Evolutionary conservation across 2,888 invertebrate species (phyloP).

Genomic region (Chloroclystis v-ata): DNA sequence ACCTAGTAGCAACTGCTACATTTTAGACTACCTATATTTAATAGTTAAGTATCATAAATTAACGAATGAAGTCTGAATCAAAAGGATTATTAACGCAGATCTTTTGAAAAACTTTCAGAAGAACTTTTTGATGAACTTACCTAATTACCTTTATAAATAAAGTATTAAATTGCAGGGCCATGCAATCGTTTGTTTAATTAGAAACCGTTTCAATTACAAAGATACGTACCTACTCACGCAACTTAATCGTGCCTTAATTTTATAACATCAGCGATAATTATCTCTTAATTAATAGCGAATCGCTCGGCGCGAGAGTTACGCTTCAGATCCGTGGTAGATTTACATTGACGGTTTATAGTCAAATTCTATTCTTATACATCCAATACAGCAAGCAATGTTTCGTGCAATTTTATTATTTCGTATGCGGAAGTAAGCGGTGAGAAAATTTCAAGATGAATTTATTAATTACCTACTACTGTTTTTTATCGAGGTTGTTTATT

Average conservation of each 20-base stretch:
- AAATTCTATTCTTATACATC: constrained; percentile 24
- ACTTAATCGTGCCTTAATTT: constrained; percentile 12
- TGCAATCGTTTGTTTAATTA: background rate
- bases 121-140: too few relatives aligned
- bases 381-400: constrained; percentile 33
- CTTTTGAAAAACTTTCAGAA: too few relatives aligned
- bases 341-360: constrained; percentile 33
- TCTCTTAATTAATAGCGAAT: constrained; percentile 45
- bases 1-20: too few relatives aligned
- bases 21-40: too few relatives aligned
- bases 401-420: background rate
- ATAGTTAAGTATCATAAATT: too few relatives aligned
- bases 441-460: background rate
- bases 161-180: too few relatives aligned
- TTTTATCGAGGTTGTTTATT: background rate
- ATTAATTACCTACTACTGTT: background rate
- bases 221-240: background rate
- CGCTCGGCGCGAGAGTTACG: constrained; percentile 32
- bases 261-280: constrained; percentile 36
- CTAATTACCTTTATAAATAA: too few relatives aligned
- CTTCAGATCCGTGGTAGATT: constrained; percentile 32
- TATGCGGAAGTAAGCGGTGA: background rate
- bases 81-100: too few relatives aligned
- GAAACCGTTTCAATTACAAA: constrained; percentile 1
- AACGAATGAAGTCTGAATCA: too few relatives aligned